A percentile compares a stretch with the other conserved stretches of the same genome.
Evolutionary conservation across 1,140 invertebrate genomes (phyloP).

Genomic region (Micrasema longulum): DNA sequence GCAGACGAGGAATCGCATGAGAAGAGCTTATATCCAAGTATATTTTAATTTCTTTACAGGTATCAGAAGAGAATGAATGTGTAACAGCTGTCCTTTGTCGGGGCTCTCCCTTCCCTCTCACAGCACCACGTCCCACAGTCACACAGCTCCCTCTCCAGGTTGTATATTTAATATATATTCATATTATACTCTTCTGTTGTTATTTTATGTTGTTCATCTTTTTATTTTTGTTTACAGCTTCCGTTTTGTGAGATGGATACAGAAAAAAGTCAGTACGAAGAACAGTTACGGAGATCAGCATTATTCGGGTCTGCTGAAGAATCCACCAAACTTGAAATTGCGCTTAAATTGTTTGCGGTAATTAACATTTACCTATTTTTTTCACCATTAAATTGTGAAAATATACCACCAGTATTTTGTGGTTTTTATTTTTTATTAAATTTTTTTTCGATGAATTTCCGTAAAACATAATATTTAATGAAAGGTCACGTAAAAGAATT

Average conservation of each 20-base stretch:
- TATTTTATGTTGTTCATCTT: not conserved
- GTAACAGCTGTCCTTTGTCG: constrained; percentile 88
- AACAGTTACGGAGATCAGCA: constrained; percentile 76
- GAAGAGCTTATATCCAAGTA: too few relatives aligned
- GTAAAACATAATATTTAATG: too few relatives aligned
- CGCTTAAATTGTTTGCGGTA: constrained; percentile 92
- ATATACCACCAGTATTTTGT: too few relatives aligned
- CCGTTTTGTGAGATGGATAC: constrained; percentile 85
- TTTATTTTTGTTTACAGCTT: constrained; percentile 65
- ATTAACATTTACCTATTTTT: too few relatives aligned
- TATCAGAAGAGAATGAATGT: constrained; percentile 82
- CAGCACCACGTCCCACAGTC: constrained; percentile 85
- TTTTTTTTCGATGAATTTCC: too few relatives aligned
- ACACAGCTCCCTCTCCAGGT: constrained; percentile 77
- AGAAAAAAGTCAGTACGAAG: constrained; percentile 87
- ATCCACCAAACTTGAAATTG: constrained; percentile 76
- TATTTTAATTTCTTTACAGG: constrained; percentile 73
- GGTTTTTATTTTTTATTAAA: too few relatives aligned
- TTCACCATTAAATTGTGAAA: too few relatives aligned
- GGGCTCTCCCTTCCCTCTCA: constrained; percentile 87
- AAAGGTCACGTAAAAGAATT: too few relatives aligned
- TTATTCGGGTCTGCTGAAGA: constrained; percentile 70
- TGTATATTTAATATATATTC: constrained; percentile 8
- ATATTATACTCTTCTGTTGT: not conserved
- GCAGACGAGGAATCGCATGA: too few relatives aligned